phyloP scores from a whole-genome alignment of 2,888 invertebrate genomes.

The Pycnomerus fuliginosus region DNA sequence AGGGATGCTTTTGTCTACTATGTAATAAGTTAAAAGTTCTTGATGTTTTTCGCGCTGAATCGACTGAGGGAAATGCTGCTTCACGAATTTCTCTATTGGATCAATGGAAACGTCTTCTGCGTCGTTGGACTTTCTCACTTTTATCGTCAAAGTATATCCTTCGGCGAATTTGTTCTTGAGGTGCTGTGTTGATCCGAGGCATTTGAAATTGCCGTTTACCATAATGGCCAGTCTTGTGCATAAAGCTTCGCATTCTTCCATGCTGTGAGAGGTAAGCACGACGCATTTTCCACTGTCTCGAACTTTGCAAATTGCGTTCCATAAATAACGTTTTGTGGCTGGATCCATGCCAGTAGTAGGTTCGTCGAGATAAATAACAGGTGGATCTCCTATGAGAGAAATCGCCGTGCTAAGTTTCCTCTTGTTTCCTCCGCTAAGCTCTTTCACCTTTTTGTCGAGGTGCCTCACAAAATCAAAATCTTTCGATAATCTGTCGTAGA shows the following conservation, averaged over 20 bases:
- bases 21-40: constrained; percentile 71
- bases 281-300: constrained; percentile 72
- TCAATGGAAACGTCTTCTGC: constrained; percentile 26
- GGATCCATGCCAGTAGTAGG: constrained; percentile 65
- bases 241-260: constrained; percentile 85
- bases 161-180: constrained; percentile 77
- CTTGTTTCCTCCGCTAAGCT: constrained; percentile 54
- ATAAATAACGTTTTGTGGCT: constrained; percentile 75
- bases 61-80: constrained; percentile 42
- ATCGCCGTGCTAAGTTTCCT: constrained; percentile 56
- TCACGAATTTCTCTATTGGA: constrained; percentile 39
- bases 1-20: constrained; percentile 59
- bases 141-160: constrained; percentile 53
- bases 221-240: constrained; percentile 80
- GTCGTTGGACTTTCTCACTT: constrained; percentile 46
- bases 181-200: constrained; percentile 78
- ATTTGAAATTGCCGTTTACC: constrained; percentile 82
- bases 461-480: constrained; percentile 51
- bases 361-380: constrained; percentile 53
- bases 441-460: constrained; percentile 45
- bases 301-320: constrained; percentile 71
- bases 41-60: constrained; percentile 66
- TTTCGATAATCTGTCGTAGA: constrained; percentile 48
- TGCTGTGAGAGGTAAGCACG: constrained; percentile 81
- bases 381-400: constrained; percentile 55